phyloP scores from a whole-genome alignment of 2,113 vertebrate species.

The Macaca nemestrina region DNA sequence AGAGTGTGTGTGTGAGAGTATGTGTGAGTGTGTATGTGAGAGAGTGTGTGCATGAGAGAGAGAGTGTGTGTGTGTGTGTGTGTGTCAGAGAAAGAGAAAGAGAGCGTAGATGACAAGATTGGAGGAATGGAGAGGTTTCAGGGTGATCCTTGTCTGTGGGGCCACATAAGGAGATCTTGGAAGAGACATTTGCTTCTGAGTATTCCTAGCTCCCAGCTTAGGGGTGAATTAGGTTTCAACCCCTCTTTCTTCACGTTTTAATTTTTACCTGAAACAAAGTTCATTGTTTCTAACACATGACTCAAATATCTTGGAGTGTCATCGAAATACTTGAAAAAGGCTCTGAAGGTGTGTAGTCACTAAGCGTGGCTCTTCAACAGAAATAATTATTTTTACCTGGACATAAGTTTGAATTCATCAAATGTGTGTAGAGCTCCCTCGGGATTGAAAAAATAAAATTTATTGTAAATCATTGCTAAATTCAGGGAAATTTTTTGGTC shows the following conservation, averaged over 20 bases:
- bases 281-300: not conserved
- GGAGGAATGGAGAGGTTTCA: not conserved
- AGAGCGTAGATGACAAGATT: not conserved
- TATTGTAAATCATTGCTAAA: not conserved
- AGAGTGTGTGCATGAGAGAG: too few relatives aligned
- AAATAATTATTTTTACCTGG: not conserved
- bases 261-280: not conserved
- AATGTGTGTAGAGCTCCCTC: not conserved
- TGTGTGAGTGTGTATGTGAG: not conserved
- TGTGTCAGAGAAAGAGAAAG: too few relatives aligned
- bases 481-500: not conserved
- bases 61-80: too few relatives aligned
- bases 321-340: not conserved
- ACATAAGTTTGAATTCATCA: not conserved
- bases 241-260: not conserved
- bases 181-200: not conserved
- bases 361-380: not conserved
- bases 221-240: not conserved
- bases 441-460: not conserved
- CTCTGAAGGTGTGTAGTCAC: not conserved
- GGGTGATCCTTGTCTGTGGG: not conserved
- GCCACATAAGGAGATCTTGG: not conserved
- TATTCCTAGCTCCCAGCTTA: not conserved
- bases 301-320: not conserved
- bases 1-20: not conserved